Base-by-base conservation (phyloP, 2,888 invertebrate genomes). In the Agrotis ipsilon region DNA sequence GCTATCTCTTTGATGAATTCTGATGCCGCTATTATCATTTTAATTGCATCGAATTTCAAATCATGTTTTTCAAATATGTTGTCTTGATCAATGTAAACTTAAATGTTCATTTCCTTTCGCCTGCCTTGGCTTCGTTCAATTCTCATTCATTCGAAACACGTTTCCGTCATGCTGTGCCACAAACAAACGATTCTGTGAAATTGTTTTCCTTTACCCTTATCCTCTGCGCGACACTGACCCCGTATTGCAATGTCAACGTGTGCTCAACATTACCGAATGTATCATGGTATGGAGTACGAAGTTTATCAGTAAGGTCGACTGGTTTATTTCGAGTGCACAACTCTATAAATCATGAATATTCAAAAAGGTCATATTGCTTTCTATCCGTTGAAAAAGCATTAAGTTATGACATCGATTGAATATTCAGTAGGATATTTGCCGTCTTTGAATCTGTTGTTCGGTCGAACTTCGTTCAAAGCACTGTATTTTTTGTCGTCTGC, bases 191-290 rank as follows among this genome's bases (percentile, higher is more conserved):
- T 89, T 89, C 87, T 85, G 89, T 90, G 88, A 90, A 92, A 91
- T 90, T 86, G 86, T 92, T 92, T 92, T 92, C 91, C 91, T 89
- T 85, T 81, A 80, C 82, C 70, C 62, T 80, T 88, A 89, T 88
- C 90, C 87, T 89, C 82, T 49, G 78, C 80, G 64, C 66, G 93
- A 89, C 94, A 94, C 93, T 94, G 94, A 94, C 94, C 93, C 83
- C 90, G 75, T 91, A 91, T 85, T 84, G 84, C 94, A 94, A 94
- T 93, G 94, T 85, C 92, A 88, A 87, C 89, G 72, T 86, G 87
- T 87, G 83, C 78, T 67, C 82, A 82, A 81, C 82, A 77, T 84
- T 83, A 80, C 86, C 83, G 81, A 87, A 87, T 86, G 81, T 82
- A 83, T 82, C 75, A 82, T 86, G 86, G 84, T 69, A 55, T 73